Percentiles rank a stretch among this genome's conserved stretches.
Conservation (phyloP, 2,888 invertebrate species). For the Metopia argyrocephala region DNA sequence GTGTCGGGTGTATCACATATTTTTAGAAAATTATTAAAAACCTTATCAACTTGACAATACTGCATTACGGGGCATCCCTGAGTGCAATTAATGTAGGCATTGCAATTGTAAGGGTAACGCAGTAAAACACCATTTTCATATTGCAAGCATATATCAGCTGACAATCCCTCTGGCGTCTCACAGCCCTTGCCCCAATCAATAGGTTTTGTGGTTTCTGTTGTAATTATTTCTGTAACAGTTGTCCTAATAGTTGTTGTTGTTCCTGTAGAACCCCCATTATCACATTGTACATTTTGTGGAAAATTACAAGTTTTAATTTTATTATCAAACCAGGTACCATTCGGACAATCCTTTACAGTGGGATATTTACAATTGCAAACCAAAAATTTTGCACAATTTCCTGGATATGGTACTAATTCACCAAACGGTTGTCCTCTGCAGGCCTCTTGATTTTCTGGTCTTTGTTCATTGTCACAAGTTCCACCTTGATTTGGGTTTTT, state of each 20-base stretch:
- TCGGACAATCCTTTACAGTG: constrained; percentile 68
- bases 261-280: constrained; percentile 1
- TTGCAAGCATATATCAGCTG: constrained; percentile 22
- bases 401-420: constrained; percentile 69
- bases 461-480: constrained; percentile 64
- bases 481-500: neutral
- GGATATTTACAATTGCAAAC: constrained; percentile 71
- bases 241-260: constrained; percentile 28
- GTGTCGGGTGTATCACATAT: constrained; percentile 72
- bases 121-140: constrained; percentile 32
- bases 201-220: constrained; percentile 60
- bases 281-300: constrained; percentile 66
- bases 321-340: constrained; percentile 67
- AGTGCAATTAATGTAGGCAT: constrained; percentile 71
- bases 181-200: constrained; percentile 23
- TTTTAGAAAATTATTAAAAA: constrained; percentile 66
- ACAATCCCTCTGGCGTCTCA: constrained; percentile 32
- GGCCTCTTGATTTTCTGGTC: constrained; percentile 66
- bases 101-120: constrained; percentile 69
- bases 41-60: constrained; percentile 68
- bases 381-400: constrained; percentile 69
- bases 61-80: constrained; percentile 66
- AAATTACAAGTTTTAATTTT: constrained; percentile 67
- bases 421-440: constrained; percentile 66
- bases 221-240: neutral